A percentile compares a stretch with the other conserved stretches of the same genome.
phyloP scores from a whole-genome alignment of 2,888 invertebrate genomes.

The Ctena decussata region DNA sequence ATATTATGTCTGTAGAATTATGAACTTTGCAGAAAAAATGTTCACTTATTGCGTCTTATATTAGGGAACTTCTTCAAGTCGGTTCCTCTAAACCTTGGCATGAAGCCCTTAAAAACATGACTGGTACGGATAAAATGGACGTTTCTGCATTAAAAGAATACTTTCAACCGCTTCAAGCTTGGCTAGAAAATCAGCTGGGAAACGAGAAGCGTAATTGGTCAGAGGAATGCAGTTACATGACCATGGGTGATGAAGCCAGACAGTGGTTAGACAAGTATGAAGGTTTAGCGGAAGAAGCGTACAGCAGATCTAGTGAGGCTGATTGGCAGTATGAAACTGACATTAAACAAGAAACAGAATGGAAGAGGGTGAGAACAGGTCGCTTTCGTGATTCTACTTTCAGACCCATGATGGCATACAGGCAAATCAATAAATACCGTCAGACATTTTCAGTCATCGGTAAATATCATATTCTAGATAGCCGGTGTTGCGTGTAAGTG shows the following conservation, averaged over 20 bases:
- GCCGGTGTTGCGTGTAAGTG: too few relatives aligned
- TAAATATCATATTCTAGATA: too few relatives aligned
- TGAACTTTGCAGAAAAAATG: too few relatives aligned
- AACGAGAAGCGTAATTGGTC: constrained; percentile 65
- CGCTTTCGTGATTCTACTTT: too few relatives aligned
- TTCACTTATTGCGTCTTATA: too few relatives aligned
- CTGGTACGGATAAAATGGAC: constrained; percentile 91
- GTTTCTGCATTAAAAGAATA: constrained; percentile 93
- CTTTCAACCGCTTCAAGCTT: constrained; percentile 93
- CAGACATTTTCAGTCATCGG: too few relatives aligned
- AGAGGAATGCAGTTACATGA: constrained; percentile 46
- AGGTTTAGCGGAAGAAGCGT: constrained; percentile 54
- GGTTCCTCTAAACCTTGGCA: constrained; percentile 89
- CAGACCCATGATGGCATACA: too few relatives aligned
- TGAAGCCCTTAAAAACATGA: constrained; percentile 93
- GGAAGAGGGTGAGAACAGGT: background rate
- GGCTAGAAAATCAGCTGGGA: constrained; percentile 90
- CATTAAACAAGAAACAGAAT: constrained; percentile 74
- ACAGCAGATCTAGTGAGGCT: constrained; percentile 52
- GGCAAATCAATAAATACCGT: too few relatives aligned
- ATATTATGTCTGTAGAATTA: too few relatives aligned
- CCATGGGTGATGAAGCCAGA: constrained; percentile 58
- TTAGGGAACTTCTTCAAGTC: constrained; percentile 87
- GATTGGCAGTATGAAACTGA: constrained; percentile 82
- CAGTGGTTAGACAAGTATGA: constrained; percentile 74